Percentiles rank a stretch among this genome's conserved stretches.
These are phyloP conservation scores for Nesidiocoris tenuis DNA, from an alignment of 2,888 invertebrate genomes.

Conservation along the genomic window DNA sequence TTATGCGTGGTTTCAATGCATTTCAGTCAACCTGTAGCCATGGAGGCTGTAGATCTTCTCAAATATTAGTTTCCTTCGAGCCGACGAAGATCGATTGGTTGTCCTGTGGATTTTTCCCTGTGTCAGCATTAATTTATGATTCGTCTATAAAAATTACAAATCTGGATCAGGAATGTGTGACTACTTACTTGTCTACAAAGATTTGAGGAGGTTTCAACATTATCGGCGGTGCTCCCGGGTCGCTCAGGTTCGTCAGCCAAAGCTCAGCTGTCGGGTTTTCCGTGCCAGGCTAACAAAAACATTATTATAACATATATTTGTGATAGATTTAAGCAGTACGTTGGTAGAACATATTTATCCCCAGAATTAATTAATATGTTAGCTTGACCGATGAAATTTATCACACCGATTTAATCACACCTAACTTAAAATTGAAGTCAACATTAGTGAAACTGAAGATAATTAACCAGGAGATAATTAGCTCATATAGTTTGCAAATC, in stretches of 20 bases:
- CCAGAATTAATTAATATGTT: too few species aligned
- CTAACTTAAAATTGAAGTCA: too few species aligned
- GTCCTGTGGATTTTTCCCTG: neutral
- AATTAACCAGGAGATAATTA: too few species aligned
- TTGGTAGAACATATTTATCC: too few species aligned
- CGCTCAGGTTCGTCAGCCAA: slow-evolving; percentile 75
- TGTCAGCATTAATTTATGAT: neutral
- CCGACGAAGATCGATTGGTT: neutral
- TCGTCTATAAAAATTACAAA: neutral
- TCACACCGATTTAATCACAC: too few species aligned
- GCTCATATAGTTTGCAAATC: too few species aligned
- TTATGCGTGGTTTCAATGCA: neutral
- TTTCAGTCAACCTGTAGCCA: neutral
- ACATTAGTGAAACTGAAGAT: too few species aligned
- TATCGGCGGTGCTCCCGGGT: slow-evolving; percentile 65
- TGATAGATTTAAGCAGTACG: too few species aligned
- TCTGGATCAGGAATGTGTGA: slow-evolving; percentile 40
- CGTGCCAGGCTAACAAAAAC: slow-evolving; percentile 68
- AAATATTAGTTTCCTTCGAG: neutral
- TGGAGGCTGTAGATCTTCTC: neutral
- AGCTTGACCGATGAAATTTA: too few species aligned
- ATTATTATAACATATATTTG: neutral
- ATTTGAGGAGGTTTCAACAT: slow-evolving; percentile 72
- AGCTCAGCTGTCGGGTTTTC: slow-evolving; percentile 81
- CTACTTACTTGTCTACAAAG: slow-evolving; percentile 77